Conservation (phyloP, 1,140 invertebrate species). For the Drosophila eugracilis region DNA sequence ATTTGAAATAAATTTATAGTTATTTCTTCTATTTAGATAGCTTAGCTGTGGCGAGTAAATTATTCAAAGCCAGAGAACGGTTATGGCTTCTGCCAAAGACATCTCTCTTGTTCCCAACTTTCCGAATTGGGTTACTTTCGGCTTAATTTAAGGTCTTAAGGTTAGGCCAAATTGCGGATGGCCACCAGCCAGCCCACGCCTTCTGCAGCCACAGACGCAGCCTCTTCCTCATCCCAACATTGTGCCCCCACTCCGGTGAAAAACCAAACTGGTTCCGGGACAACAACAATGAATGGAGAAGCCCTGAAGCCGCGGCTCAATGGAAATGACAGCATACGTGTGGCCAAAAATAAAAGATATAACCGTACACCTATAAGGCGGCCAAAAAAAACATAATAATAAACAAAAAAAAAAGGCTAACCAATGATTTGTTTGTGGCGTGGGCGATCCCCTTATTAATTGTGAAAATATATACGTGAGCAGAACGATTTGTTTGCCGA, state of each 20-base stretch:
- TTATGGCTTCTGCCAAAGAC: conserved; percentile 46
- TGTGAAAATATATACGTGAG: conserved; percentile 46
- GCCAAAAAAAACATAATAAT: conserved; percentile 26
- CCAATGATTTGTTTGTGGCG: conserved; percentile 44
- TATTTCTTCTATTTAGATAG: conserved; percentile 73
- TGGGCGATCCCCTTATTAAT: conserved; percentile 73
- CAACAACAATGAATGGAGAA: conserved; percentile 52
- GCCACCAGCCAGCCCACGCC: conserved; percentile 72
- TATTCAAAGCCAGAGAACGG: conserved; percentile 56
- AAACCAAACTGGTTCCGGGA: conserved; percentile 61
- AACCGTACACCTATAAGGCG: conserved; percentile 21
- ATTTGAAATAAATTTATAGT: conserved; percentile 67
- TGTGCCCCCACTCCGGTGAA: no score
- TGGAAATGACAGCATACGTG: conserved; percentile 77
- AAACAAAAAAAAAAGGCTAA: conserved; percentile 1
- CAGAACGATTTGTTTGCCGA: conserved; percentile 34
- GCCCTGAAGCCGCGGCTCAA: conserved; percentile 27
- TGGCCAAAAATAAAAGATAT: conserved; percentile 51
- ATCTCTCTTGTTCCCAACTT: conserved; percentile 36
- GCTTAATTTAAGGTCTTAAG: conserved; percentile 68
- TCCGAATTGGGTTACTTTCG: conserved; percentile 76
- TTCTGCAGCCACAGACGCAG: conserved; percentile 44
- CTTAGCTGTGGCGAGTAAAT: conserved; percentile 40
- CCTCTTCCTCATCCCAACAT: conserved; percentile 11
- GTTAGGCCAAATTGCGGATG: conserved; percentile 72